Percentiles rank a stretch among this genome's conserved stretches.
phyloP scores from a whole-genome alignment of 1,140 invertebrate genomes.

The Berghia stephanieae region DNA sequence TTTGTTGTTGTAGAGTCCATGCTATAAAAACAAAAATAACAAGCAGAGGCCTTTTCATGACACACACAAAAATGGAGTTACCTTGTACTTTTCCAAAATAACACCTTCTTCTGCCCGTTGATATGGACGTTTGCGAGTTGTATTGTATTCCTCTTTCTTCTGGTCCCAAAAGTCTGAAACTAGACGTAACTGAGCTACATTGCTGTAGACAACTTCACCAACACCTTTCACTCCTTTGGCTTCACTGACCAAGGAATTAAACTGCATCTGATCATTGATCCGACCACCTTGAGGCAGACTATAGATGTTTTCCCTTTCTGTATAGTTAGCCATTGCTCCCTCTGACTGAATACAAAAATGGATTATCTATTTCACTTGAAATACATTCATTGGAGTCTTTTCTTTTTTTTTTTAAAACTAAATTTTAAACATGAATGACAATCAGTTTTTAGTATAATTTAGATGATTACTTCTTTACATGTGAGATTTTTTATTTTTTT shows the following conservation, averaged over 20 bases:
- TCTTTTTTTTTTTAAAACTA: too few relatives aligned
- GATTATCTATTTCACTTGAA: too few relatives aligned
- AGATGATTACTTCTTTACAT: too few relatives aligned
- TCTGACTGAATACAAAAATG: too few relatives aligned
- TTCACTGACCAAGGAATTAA: slow-evolving; percentile 1
- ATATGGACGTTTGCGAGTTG: slow-evolving; percentile 29
- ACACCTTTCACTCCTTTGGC: slow-evolving; percentile 34
- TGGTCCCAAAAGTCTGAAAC: slow-evolving; percentile 45
- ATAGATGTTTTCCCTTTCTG: too few relatives aligned
- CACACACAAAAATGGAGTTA: slow-evolving; percentile 12
- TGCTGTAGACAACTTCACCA: slow-evolving; percentile 54
- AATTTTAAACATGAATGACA: too few relatives aligned
- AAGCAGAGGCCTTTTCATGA: neutral
- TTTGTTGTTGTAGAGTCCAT: neutral
- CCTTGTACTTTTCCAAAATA: slow-evolving; percentile 48
- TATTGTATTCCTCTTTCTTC: slow-evolving; percentile 35
- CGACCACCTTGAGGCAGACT: too few relatives aligned
- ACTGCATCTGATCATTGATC: slow-evolving; percentile 16
- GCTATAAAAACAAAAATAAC: neutral
- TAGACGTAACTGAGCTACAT: slow-evolving; percentile 35
- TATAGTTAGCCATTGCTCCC: too few relatives aligned
- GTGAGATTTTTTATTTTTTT: too few relatives aligned
- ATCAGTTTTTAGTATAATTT: too few relatives aligned
- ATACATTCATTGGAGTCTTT: too few relatives aligned
- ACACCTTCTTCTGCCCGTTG: slow-evolving; percentile 56